Percentiles rank a stretch among this genome's conserved stretches.
phyloP scores from a whole-genome alignment of 1,140 invertebrate species.

The Parapsyche elsis region DNA sequence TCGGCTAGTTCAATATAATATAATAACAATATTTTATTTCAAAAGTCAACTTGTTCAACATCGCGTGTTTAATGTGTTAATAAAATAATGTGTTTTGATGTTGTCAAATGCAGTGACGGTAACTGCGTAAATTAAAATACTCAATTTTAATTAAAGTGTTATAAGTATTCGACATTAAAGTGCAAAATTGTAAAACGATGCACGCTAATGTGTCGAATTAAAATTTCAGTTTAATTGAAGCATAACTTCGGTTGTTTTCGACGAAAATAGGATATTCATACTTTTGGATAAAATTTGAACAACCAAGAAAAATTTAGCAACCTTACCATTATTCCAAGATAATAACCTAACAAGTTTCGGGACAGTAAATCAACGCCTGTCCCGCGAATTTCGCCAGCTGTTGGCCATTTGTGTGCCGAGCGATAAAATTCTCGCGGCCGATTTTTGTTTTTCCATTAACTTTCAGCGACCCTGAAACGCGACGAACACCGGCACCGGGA shows the following conservation, averaged over 20 bases:
- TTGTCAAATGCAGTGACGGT: too few species aligned
- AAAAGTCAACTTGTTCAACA: too few species aligned
- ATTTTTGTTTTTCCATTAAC: constrained; percentile 36
- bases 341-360: constrained; percentile 29
- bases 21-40: too few species aligned
- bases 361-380: constrained; percentile 33
- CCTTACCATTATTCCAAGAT: constrained; percentile 10
- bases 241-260: neutral
- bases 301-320: neutral
- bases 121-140: too few species aligned
- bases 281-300: neutral
- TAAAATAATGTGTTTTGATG: too few species aligned
- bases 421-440: constrained; percentile 5
- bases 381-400: constrained; percentile 27
- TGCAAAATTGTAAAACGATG: too few species aligned
- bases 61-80: too few species aligned
- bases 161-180: too few species aligned
- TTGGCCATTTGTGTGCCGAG: constrained; percentile 3
- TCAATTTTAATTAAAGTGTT: too few species aligned
- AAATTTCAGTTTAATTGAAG: too few species aligned
- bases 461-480: neutral
- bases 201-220: too few species aligned
- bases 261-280: neutral
- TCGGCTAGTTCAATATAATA: too few species aligned
- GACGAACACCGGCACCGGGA: neutral